These are phyloP conservation scores for Hydroisotoma schaefferi DNA, from an alignment of 2,888 invertebrate genomes.

Conservation along the genomic window DNA sequence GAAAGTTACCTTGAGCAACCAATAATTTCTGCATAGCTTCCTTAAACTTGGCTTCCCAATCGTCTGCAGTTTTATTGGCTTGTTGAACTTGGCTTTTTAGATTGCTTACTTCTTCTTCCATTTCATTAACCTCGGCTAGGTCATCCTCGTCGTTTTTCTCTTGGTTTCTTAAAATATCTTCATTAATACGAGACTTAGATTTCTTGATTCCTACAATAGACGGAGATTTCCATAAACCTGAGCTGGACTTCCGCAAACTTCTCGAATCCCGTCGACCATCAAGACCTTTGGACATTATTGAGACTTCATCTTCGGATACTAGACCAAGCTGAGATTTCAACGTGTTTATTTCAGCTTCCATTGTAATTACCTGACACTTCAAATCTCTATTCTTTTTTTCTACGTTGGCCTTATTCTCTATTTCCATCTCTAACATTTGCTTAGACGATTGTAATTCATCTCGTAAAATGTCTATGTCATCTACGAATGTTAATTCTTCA, in stretches of 20 bases:
- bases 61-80: conserved; percentile 65
- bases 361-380: conserved; percentile 49
- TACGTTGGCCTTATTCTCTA: conserved; percentile 78
- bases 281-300: conserved; percentile 32
- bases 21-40: conserved; percentile 59
- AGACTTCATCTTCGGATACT: conserved; percentile 43
- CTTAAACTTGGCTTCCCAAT: conserved; percentile 59
- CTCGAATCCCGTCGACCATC: conserved; percentile 40
- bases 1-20: conserved; percentile 37
- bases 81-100: conserved; percentile 47
- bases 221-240: conserved; percentile 47
- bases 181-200: conserved; percentile 43
- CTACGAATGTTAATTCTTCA: conserved; percentile 64
- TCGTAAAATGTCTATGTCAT: conserved; percentile 83
- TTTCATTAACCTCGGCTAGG: conserved; percentile 34
- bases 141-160: conserved; percentile 65
- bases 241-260: conserved; percentile 43
- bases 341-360: conserved; percentile 45
- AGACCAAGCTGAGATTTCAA: conserved; percentile 44
- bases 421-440: conserved; percentile 80
- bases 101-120: conserved; percentile 54
- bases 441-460: conserved; percentile 89
- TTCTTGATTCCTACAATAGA: conserved; percentile 45
- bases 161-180: conserved; percentile 14
- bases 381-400: conserved; percentile 81